Conservation (phyloP, 2,888 invertebrate species). For the Plusia festucae region DNA sequence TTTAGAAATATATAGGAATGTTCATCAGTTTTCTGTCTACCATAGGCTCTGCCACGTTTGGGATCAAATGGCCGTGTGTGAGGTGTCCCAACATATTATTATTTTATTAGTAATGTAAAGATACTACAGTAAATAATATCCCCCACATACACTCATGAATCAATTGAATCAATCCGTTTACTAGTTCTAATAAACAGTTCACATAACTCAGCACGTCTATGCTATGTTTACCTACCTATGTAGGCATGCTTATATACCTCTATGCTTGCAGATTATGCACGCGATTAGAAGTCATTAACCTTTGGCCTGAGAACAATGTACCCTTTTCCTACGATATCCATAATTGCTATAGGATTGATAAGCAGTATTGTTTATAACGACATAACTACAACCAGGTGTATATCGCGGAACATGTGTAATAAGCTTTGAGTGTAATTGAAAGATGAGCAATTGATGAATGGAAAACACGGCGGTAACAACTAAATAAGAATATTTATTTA, state of each 20-base stretch:
- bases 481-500: too few species aligned
- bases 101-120: too few species aligned
- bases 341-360: background rate
- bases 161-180: background rate
- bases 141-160: background rate
- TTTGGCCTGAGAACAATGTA: constrained; percentile 21
- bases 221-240: background rate
- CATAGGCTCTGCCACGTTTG: too few species aligned
- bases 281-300: constrained; percentile 24
- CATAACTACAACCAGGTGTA: background rate
- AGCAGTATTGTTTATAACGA: background rate
- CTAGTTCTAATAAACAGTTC: background rate
- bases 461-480: too few species aligned
- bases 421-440: background rate
- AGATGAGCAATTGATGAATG: too few species aligned
- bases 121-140: too few species aligned
- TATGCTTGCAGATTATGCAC: background rate
- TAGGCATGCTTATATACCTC: background rate
- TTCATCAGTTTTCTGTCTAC: too few species aligned
- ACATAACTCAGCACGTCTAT: background rate
- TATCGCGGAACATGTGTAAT: background rate
- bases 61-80: too few species aligned
- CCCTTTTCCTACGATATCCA: background rate
- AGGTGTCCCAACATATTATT: too few species aligned
- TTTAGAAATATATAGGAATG: too few species aligned